Conservation (phyloP, 2,113 vertebrate species). For the Psilopsiagon aymara region DNA sequence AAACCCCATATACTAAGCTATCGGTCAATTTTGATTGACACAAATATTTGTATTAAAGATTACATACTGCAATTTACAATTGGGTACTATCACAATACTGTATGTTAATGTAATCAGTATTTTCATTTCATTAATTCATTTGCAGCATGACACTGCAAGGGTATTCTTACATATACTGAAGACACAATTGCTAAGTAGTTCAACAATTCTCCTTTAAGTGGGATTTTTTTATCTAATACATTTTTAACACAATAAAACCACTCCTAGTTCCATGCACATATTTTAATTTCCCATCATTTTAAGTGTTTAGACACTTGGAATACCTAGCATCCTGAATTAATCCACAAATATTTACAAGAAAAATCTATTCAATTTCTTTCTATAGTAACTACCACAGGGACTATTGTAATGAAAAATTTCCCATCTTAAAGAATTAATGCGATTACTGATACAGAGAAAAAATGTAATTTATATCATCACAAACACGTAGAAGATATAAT, state of each 20-base stretch:
- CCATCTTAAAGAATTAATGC: conserved; percentile 72
- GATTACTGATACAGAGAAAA: conserved; percentile 67
- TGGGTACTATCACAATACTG: conserved; percentile 66
- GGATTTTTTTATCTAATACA: conserved; percentile 45
- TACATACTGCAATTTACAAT: conserved; percentile 66
- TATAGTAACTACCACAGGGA: conserved; percentile 71
- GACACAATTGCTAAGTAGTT: conserved; percentile 54
- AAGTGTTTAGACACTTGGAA: conserved; percentile 63
- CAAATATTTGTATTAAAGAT: conserved; percentile 74
- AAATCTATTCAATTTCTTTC: conserved; percentile 66
- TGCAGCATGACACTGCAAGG: conserved; percentile 67
- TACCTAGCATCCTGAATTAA: conserved; percentile 52
- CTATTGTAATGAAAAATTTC: conserved; percentile 72
- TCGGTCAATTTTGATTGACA: conserved; percentile 72
- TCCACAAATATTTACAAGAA: conserved; percentile 70
- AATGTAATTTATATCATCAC: conserved; percentile 69
- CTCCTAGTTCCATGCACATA: conserved; percentile 16
- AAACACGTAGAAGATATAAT: conserved; percentile 70
- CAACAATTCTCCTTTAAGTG: conserved; percentile 62
- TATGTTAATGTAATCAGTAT: conserved; percentile 76
- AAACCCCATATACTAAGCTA: conserved; percentile 37
- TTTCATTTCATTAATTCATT: conserved; percentile 69
- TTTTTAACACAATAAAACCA: conserved; percentile 58
- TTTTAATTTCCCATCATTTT: conserved; percentile 61
- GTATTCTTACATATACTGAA: conserved; percentile 54